Evolutionary conservation across 2,888 invertebrate genomes (phyloP), one percentile per base, ranked within the genome.

Genomic region (Scaptomyza flava): DNA sequence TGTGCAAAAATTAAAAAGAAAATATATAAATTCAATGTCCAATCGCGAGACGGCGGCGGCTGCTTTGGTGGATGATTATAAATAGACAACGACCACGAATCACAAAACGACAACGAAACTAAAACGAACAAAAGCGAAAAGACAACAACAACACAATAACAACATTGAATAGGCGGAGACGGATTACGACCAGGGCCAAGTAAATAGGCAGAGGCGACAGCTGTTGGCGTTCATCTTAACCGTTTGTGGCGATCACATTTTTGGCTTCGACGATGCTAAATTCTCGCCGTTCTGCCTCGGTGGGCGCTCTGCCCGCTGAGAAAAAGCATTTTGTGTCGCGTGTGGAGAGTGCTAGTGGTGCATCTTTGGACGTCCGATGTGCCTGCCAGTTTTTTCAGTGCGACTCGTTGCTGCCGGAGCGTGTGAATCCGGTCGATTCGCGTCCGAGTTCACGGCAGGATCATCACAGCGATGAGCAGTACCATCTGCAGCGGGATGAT

Each of bases 331-430:
- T 94, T 90, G 95, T 95, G 60, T 95, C 96, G 68, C 94, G 96
- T 87, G 94, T 94, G 90, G 94, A 95, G 90, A 94, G 95, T 90
- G 94, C 95, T 76, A 94, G 95, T 84, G 94, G 95, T 81, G 94
- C 93, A 81, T 94, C 96, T 67, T 93, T 96, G 89, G 96, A 96
- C 91, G 96, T 97, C 70, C 95, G 97, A 81, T 96, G 97, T 92
- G 96, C 94, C 79, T 96, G 97, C 93, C 96, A 97, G 93, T 97
- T 95, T 93, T 97, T 95, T 92, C 95, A 96, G 93, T 94, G 95
- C 91, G 96, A 96, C 91, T 95, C 95, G 68, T 92, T 96, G 82
- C 93, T 96, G 84, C 96, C 96, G 68, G 96, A 96, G 91, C 94
- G 95, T 89, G 93, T 94, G 61, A 95, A 95, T 91, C 94, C 95